Conservation (phyloP, 2,797 vertebrate species). For the Takifugu rubripes region DNA sequence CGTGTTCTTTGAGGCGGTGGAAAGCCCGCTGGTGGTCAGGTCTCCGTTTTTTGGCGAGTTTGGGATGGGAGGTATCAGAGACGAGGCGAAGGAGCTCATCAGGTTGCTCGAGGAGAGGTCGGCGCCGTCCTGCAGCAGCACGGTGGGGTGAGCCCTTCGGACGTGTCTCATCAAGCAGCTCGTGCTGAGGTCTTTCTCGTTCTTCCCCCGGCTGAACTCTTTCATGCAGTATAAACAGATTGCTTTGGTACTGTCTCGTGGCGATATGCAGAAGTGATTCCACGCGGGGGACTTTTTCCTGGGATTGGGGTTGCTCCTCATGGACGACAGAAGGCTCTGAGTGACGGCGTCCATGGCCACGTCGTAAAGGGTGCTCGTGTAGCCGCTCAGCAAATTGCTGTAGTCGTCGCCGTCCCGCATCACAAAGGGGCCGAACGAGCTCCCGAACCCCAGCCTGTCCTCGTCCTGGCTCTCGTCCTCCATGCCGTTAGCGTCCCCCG, state of each 20-base stretch:
- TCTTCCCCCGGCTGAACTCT: conserved; percentile 97
- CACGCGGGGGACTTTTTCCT: conserved; percentile 97
- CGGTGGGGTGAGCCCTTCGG: conserved; percentile 91
- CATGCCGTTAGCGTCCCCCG: conserved; percentile 73
- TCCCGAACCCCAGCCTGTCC: conserved; percentile 77
- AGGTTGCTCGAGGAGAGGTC: conserved; percentile 72
- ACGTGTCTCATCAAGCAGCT: conserved; percentile 98
- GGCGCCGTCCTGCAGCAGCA: conserved; percentile 81
- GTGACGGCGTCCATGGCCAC: conserved; percentile 98
- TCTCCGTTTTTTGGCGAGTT: conserved; percentile 83
- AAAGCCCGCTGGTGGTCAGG: conserved; percentile 62
- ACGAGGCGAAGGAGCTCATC: conserved; percentile 61
- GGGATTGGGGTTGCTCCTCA: conserved; percentile 83
- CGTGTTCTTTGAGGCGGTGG: conserved; percentile 73
- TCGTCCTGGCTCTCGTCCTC: conserved; percentile 81
- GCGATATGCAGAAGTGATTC: conserved; percentile 99
- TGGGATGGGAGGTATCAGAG: conserved; percentile 78
- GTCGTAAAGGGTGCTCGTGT: conserved; percentile 93
- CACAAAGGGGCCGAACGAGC: conserved; percentile 76
- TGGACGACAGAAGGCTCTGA: conserved; percentile 91
- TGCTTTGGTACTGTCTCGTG: conserved; percentile 96
- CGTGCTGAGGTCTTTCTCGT: conserved; percentile 99
- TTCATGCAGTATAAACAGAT: conserved; percentile 99
- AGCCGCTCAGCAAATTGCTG: conserved; percentile 87
- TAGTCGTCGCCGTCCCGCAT: conserved; percentile 86